Conservation (phyloP, 2,113 vertebrate genomes). For the Corydoras sp. region DNA sequence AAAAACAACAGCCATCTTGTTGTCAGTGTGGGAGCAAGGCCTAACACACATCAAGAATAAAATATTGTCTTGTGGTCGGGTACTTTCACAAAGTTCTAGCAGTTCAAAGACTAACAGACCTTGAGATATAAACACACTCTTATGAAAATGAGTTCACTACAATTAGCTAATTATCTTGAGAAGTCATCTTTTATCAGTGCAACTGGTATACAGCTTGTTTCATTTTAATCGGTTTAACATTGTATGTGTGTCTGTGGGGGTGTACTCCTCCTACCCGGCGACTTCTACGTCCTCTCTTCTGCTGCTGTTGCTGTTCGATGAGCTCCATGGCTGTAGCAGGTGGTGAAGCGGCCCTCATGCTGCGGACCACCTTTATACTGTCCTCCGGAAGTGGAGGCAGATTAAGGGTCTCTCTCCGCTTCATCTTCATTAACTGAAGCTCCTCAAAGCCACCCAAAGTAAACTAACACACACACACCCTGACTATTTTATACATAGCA, state of each 20-base stretch:
- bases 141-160: too few relatives aligned
- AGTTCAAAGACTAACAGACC: too few relatives aligned
- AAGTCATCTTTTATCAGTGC: too few relatives aligned
- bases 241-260: slow-evolving; percentile 1
- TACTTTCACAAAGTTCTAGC: too few relatives aligned
- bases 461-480: slow-evolving; percentile 66
- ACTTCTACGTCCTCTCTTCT: slow-evolving; percentile 81
- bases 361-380: slow-evolving; percentile 88
- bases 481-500: slow-evolving; percentile 1
- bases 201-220: too few relatives aligned
- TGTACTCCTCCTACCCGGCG: slow-evolving; percentile 70
- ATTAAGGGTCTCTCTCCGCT: slow-evolving; percentile 67
- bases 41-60: too few relatives aligned
- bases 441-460: slow-evolving; percentile 89
- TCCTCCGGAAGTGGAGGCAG: slow-evolving; percentile 82
- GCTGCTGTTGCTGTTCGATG: slow-evolving; percentile 83
- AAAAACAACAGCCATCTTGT: slow-evolving; percentile 3
- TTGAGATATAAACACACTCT: too few relatives aligned
- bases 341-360: slow-evolving; percentile 85
- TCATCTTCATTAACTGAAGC: slow-evolving; percentile 80
- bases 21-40: background rate
- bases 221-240: slow-evolving; percentile 29
- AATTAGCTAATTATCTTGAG: too few relatives aligned
- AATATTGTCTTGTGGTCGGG: too few relatives aligned
- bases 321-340: slow-evolving; percentile 86